phyloP scores from a whole-genome alignment of 2,797 vertebrate species.

The Tokudaia muenninki region DNA sequence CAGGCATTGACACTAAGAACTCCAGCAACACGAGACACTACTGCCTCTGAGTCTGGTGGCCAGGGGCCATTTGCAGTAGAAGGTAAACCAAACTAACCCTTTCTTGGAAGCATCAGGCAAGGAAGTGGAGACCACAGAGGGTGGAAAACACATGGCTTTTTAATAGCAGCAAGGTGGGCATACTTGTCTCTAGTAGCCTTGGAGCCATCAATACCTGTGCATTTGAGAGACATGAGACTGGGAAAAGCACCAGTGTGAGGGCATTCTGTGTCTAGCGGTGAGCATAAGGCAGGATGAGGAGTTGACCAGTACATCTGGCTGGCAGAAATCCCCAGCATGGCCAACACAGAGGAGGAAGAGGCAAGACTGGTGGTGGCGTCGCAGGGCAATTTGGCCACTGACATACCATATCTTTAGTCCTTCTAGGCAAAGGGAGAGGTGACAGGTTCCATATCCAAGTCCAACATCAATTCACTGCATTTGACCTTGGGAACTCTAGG shows the following conservation, averaged over 20 bases:
- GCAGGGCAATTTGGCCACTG: background rate
- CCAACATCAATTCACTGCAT: background rate
- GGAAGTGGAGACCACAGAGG: background rate
- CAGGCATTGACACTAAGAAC: background rate
- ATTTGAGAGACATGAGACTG: background rate
- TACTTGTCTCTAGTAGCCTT: background rate
- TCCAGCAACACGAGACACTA: background rate
- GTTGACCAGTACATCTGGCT: no score
- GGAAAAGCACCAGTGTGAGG: constrained; percentile 64
- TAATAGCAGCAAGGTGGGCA: constrained; percentile 64
- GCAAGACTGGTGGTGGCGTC: background rate
- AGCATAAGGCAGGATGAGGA: background rate
- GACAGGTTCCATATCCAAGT: background rate
- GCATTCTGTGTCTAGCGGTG: background rate
- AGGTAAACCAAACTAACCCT: constrained; percentile 28
- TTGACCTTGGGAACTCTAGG: background rate
- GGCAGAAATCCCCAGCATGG: background rate
- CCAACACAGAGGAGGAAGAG: background rate
- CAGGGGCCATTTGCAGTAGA: background rate
- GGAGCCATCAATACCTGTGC: background rate
- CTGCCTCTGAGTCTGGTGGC: background rate
- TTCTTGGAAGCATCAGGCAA: constrained; percentile 23
- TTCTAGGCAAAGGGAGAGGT: background rate
- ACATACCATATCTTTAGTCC: background rate
- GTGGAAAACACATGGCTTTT: constrained; percentile 63